Evolutionary conservation across 2,113 vertebrate species (phyloP), one percentile per base, ranked within the genome.

Genomic region (Megaleporinus macrocephalus): DNA sequence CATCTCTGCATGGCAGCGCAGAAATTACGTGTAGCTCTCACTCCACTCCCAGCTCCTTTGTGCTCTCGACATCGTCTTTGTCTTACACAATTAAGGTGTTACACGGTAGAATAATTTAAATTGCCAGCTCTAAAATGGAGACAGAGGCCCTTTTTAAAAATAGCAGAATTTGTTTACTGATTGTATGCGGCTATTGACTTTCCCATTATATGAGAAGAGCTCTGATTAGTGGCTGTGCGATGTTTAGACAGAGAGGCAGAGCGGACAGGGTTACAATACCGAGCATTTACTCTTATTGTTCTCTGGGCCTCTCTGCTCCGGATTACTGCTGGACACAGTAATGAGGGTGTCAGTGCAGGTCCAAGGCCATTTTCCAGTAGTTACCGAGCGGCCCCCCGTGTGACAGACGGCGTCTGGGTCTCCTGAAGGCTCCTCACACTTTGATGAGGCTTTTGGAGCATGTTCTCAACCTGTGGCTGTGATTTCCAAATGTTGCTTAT

Each of bases 71-170:
- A 96, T 93, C 91, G 93, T 95, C 95, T 96, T 97, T 97, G 95
- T 98, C 96, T 97, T 96, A 93, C 92, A 96, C 95, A 96, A 96
- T 97, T 96, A 96, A 96, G 96, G 95, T 95, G 95, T 97, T 97
- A 96, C 94, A 97, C 89, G 94, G 95, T 96, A 96, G 95, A 98
- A 96, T 96, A 97, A 97, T 95, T 96, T 95, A 95, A 96, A 96
- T 96, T 95, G 94, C 93, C 93, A 87, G 90, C 89, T 89, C 92
- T 95, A 95, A 96, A 93, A 96, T 93, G 92, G 94, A 94, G 93
- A 95, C 93, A 92, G 91, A 92, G 93, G 93, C 91, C 90, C 92
- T 86, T 88, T 87, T 93, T 93, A 91, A 91, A 94, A 93, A 93
- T 92, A 94, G 89, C 92, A 91, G 93, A 94, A 96, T 96, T 96